Evolutionary conservation across 2,797 vertebrate genomes (phyloP).

Genomic region (Coregonus ussuriensis): DNA sequence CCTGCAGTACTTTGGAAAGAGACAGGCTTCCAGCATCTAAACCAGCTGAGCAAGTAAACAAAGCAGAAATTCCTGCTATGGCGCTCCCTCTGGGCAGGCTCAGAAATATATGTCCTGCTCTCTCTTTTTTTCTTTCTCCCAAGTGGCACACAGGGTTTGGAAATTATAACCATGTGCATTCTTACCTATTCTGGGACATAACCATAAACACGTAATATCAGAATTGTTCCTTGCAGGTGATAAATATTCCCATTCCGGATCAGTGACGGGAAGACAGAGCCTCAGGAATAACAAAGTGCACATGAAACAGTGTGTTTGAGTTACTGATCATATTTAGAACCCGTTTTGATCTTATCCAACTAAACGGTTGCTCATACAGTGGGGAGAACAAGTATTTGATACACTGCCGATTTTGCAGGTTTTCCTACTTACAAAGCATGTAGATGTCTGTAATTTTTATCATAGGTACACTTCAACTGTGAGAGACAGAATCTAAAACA

Average conservation of each 20-base stretch:
- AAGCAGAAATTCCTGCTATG: slow-evolving; percentile 53
- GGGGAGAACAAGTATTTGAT: too few relatives aligned
- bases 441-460: too few relatives aligned
- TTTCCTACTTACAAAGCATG: too few relatives aligned
- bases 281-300: not conserved
- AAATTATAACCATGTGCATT: slow-evolving; percentile 73
- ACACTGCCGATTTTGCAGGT: too few relatives aligned
- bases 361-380: too few relatives aligned
- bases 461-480: too few relatives aligned
- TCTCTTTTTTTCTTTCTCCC: slow-evolving; percentile 20
- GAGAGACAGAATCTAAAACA: too few relatives aligned
- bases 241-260: slow-evolving; percentile 58
- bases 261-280: slow-evolving; percentile 16
- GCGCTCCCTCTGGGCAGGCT: not conserved
- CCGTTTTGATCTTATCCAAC: not conserved
- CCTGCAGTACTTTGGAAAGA: slow-evolving; percentile 54
- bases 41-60: slow-evolving; percentile 77
- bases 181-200: slow-evolving; percentile 64
- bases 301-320: slow-evolving; percentile 3
- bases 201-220: slow-evolving; percentile 74
- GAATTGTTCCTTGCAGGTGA: slow-evolving; percentile 69
- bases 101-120: slow-evolving; percentile 52
- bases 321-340: slow-evolving; percentile 5
- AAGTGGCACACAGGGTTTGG: slow-evolving; percentile 42
- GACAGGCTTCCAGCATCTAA: slow-evolving; percentile 66